Conservation (phyloP, 2,113 vertebrate genomes). For the Grantiella picta region DNA sequence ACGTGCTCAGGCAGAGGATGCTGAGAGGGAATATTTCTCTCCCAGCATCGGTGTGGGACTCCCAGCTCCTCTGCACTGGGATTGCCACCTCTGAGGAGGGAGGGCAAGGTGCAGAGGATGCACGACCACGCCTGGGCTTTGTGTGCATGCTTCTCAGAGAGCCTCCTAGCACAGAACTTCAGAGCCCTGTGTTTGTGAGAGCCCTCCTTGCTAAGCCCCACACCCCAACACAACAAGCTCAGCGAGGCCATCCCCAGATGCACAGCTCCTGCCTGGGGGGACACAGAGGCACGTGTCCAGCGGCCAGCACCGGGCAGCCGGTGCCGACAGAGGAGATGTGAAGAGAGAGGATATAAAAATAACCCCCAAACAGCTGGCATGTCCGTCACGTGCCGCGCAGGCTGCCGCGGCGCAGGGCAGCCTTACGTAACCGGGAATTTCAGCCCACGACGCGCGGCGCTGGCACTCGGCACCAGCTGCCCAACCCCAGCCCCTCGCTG, state of each 20-base stretch:
- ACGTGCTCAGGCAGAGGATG: not conserved
- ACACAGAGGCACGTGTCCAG: not conserved
- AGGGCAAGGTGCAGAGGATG: fast-evolving
- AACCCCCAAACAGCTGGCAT: slow-evolving; percentile 13
- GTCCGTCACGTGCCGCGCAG: not conserved
- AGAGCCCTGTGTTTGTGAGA: not conserved
- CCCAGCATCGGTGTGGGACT: fast-evolving
- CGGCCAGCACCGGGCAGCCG: fast-evolving
- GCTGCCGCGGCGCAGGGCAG: not conserved
- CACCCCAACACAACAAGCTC: not conserved
- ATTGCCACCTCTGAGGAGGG: not conserved
- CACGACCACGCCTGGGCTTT: fast-evolving
- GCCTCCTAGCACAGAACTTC: not conserved
- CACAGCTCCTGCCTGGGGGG: fast-evolving
- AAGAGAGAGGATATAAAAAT: slow-evolving; percentile 7
- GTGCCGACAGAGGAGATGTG: not conserved
- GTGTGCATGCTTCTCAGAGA: too few species aligned
- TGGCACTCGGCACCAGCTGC: not conserved
- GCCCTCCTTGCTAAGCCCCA: not conserved
- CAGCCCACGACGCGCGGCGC: fast-evolving
- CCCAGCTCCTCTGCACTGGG: not conserved
- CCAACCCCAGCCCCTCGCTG: not conserved
- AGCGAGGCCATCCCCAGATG: fast-evolving
- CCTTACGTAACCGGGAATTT: not conserved
- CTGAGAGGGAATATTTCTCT: not conserved